A percentile compares a stretch with the other conserved stretches of the same genome.
phyloP scores from a whole-genome alignment of 2,888 invertebrate species.

The Laspeyria flexula region DNA sequence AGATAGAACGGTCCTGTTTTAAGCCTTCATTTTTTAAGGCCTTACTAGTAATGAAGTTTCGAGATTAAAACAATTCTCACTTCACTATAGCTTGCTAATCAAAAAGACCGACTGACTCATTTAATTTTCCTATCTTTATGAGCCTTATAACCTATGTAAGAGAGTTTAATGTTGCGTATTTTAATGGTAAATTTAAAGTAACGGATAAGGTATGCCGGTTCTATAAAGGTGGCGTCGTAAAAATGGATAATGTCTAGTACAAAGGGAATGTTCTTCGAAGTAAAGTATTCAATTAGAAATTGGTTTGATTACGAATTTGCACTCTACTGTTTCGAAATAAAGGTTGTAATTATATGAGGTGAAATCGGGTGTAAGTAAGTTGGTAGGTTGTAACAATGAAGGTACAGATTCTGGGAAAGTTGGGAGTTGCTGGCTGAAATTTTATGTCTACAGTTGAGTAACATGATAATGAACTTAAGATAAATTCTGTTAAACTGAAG shows the following conservation, averaged over 20 bases:
- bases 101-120: constrained; percentile 51
- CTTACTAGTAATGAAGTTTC: constrained; percentile 39
- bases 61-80: constrained; percentile 58
- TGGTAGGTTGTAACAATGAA: constrained; percentile 33
- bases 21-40: constrained; percentile 29
- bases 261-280: constrained; percentile 44
- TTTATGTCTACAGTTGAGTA: constrained; percentile 22
- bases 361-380: constrained; percentile 19
- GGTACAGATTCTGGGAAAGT: constrained; percentile 44
- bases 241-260: constrained; percentile 66
- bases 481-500: constrained; percentile 16
- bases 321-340: constrained; percentile 32
- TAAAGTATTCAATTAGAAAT: constrained; percentile 56
- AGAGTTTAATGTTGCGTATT: constrained; percentile 40
- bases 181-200: constrained; percentile 19
- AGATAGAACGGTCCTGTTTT: constrained; percentile 39
- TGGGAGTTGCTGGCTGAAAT: constrained; percentile 33
- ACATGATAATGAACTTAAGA: constrained; percentile 31
- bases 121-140: constrained; percentile 6
- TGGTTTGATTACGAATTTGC: constrained; percentile 33
- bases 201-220: constrained; percentile 53
- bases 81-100: constrained; percentile 56
- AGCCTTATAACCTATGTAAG: constrained; percentile 23
- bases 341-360: constrained; percentile 34
- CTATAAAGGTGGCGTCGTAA: constrained; percentile 69